Percentiles rank a stretch among this genome's conserved stretches.
Evolutionary conservation across 2,113 vertebrate species (phyloP).

Genomic region (Psittacus erithacus): DNA sequence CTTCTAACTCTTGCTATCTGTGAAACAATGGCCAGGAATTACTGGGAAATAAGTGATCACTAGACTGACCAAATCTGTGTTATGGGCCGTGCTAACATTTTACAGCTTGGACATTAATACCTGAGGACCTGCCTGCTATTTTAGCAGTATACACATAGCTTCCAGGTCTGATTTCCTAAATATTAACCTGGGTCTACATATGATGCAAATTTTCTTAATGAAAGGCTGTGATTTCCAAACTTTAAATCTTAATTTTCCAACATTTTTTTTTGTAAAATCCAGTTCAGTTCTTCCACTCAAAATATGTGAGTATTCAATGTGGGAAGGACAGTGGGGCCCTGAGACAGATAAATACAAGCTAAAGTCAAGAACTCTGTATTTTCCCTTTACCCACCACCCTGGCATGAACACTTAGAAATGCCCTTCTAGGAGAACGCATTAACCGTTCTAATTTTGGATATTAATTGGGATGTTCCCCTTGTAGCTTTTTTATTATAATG

Average conservation of each 20-base stretch:
- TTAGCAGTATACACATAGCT: not conserved
- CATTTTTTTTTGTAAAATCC: not conserved
- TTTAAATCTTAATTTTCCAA: not conserved
- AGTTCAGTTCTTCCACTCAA: not conserved
- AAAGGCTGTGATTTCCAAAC: not conserved
- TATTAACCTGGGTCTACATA: too few relatives aligned
- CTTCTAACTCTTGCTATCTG: not conserved
- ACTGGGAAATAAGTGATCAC: not conserved
- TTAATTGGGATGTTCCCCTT: not conserved
- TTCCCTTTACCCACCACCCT: not conserved
- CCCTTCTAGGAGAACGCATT: not conserved
- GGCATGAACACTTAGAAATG: not conserved
- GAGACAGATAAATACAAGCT: not conserved
- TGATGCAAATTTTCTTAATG: not conserved
- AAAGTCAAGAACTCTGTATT: not conserved
- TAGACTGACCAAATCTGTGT: not conserved
- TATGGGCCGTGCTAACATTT: not conserved
- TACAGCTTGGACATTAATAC: not conserved
- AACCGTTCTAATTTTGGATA: not conserved
- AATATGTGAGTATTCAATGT: not conserved
- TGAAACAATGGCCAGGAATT: not conserved
- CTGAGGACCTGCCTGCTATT: not conserved
- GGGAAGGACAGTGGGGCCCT: accelerated
- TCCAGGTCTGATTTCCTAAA: not conserved
- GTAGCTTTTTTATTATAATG: not conserved